phyloP scores from a whole-genome alignment of 2,888 invertebrate species.

The Meloe dianella region DNA sequence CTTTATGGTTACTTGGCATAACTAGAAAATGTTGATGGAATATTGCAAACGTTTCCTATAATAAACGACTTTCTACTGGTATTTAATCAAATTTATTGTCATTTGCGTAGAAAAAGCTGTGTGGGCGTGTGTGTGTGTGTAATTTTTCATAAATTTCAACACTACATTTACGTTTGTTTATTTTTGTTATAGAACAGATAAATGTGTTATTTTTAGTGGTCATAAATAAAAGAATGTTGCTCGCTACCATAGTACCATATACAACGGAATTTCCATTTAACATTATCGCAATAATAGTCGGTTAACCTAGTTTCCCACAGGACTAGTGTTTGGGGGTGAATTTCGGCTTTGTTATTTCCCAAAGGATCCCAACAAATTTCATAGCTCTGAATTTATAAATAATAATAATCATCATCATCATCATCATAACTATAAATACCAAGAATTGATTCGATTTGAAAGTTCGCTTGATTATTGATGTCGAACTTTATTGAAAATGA shows the following conservation, averaged over 20 bases:
- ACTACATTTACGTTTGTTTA: neutral
- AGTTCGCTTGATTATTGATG: neutral
- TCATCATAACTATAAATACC: neutral
- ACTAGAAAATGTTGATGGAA: neutral
- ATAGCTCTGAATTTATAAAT: conserved; percentile 12
- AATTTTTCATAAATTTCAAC: neutral
- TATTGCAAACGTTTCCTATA: neutral
- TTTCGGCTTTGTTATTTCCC: conserved; percentile 26
- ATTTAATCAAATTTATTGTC: conserved; percentile 4
- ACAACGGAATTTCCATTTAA: conserved; percentile 8
- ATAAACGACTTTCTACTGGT: neutral
- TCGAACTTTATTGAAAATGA: neutral
- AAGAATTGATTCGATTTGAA: neutral
- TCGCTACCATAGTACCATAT: neutral
- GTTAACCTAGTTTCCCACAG: conserved; percentile 20
- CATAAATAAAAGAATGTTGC: neutral
- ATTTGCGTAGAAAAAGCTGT: neutral
- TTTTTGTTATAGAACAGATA: neutral
- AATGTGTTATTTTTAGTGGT: neutral
- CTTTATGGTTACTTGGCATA: neutral
- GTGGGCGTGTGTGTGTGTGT: neutral
- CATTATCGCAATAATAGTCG: conserved; percentile 11
- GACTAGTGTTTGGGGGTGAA: conserved; percentile 14
- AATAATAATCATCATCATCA: conserved; percentile 18
- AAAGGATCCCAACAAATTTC: conserved; percentile 17